phyloP scores from a whole-genome alignment of 2,113 vertebrate genomes.

The Nibea albiflora region DNA sequence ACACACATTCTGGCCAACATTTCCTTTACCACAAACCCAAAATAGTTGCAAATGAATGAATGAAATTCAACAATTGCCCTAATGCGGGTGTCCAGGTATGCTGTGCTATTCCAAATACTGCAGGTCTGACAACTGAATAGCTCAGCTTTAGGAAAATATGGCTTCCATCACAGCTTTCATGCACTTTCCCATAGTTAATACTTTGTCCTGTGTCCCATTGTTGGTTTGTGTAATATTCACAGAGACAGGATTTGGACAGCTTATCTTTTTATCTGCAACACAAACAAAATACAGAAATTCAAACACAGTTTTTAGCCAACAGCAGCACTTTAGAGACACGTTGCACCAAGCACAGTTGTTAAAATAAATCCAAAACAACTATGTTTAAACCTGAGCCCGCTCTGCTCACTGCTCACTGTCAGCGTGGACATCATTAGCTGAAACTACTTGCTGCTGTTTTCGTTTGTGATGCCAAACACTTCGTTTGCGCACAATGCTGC shows the following conservation, averaged over 20 bases:
- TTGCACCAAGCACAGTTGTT: neutral
- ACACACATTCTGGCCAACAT: neutral
- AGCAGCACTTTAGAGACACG: neutral
- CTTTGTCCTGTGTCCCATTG: neutral
- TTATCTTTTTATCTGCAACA: slow-evolving; percentile 1
- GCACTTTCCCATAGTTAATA: neutral
- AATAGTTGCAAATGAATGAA: neutral
- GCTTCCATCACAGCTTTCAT: slow-evolving; percentile 4
- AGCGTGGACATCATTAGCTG: slow-evolving; percentile 7
- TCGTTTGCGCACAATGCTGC: neutral
- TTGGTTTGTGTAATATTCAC: slow-evolving; percentile 13
- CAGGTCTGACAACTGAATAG: neutral
- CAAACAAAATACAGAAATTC: slow-evolving; percentile 19
- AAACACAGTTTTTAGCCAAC: slow-evolving; percentile 5
- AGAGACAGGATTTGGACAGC: slow-evolving; percentile 1
- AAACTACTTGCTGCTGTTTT: slow-evolving; percentile 12
- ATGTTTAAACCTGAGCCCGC: neutral
- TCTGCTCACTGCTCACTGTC: slow-evolving; percentile 1
- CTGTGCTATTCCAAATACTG: neutral
- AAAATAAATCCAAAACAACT: slow-evolving; percentile 15
- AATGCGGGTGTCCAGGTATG: neutral
- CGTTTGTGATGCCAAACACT: neutral
- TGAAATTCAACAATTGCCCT: neutral
- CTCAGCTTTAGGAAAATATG: neutral
- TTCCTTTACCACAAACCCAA: neutral